phyloP scores from a whole-genome alignment of 2,888 invertebrate species.

The Drosophila planitibia region DNA sequence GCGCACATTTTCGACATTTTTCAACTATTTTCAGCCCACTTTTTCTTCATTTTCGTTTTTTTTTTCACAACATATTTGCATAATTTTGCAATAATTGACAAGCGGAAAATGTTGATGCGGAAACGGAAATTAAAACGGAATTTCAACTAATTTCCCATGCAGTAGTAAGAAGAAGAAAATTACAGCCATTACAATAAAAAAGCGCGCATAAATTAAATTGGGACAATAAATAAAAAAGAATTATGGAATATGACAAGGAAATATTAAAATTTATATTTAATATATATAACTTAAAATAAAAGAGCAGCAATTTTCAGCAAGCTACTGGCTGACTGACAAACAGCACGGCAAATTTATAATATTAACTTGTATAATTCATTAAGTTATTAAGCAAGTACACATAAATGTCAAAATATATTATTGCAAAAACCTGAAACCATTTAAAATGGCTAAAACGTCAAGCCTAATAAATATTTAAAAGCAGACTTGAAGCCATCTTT shows the following conservation, averaged over 20 bases:
- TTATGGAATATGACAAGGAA: not conserved
- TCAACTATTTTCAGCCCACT: conserved; percentile 25
- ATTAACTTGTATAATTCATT: not conserved
- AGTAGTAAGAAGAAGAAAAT: conserved; percentile 21
- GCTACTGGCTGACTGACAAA: not conserved
- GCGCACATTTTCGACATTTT: conserved; percentile 68
- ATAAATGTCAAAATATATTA: not conserved
- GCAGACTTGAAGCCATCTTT: not conserved
- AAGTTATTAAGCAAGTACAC: not conserved
- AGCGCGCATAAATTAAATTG: conserved; percentile 14
- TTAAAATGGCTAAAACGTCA: not conserved
- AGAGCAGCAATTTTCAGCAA: too few relatives aligned
- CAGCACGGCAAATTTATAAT: not conserved
- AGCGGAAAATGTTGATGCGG: conserved; percentile 77
- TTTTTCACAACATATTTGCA: conserved; percentile 64
- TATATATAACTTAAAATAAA: not conserved
- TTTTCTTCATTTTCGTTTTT: not conserved
- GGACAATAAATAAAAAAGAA: conserved; percentile 5
- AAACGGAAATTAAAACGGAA: conserved; percentile 77
- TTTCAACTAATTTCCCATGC: conserved; percentile 66
- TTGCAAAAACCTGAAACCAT: not conserved
- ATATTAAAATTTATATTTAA: not conserved
- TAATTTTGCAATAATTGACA: conserved; percentile 80
- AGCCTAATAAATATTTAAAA: not conserved
- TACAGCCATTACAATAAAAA: conserved; percentile 27